A percentile compares a stretch with the other conserved stretches of the same genome.
phyloP scores from a whole-genome alignment of 2,113 vertebrate genomes.

The Sakesphorus luctuosus region DNA sequence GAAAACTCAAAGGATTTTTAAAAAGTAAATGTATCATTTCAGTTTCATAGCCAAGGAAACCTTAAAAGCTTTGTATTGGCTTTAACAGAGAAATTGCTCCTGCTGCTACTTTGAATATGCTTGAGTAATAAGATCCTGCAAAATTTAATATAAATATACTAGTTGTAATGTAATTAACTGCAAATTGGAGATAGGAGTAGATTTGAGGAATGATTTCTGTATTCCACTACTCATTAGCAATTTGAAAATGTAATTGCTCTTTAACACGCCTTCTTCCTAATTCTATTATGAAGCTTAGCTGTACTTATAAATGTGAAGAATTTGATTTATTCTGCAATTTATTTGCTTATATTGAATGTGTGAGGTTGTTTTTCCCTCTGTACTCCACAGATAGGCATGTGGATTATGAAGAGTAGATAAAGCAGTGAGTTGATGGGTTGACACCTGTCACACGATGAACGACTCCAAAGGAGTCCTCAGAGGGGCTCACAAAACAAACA shows the following conservation, averaged over 20 bases:
- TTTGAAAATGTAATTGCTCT: conserved; percentile 33
- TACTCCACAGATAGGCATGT: neutral
- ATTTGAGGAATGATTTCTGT: neutral
- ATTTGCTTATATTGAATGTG: neutral
- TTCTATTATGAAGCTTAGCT: conserved; percentile 7
- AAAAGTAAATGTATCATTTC: rapidly evolving
- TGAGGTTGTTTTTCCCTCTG: neutral
- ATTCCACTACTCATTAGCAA: conserved; percentile 40
- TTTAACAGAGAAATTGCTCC: neutral
- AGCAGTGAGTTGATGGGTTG: neutral
- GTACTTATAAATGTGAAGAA: conserved; percentile 1
- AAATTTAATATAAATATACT: conserved; percentile 28
- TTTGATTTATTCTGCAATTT: neutral
- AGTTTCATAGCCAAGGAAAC: neutral
- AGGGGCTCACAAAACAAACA: neutral
- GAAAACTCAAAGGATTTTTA: neutral
- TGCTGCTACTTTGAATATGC: conserved; percentile 9
- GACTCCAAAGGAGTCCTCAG: neutral
- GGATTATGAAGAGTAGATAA: neutral
- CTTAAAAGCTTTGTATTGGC: neutral
- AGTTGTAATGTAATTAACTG: conserved; percentile 21
- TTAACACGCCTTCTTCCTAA: neutral
- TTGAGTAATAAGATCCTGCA: neutral
- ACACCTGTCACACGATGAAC: neutral
- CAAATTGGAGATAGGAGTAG: neutral